Evolutionary conservation across 2,888 invertebrate genomes (phyloP).

Genomic region (Prenolepis imparis): DNA sequence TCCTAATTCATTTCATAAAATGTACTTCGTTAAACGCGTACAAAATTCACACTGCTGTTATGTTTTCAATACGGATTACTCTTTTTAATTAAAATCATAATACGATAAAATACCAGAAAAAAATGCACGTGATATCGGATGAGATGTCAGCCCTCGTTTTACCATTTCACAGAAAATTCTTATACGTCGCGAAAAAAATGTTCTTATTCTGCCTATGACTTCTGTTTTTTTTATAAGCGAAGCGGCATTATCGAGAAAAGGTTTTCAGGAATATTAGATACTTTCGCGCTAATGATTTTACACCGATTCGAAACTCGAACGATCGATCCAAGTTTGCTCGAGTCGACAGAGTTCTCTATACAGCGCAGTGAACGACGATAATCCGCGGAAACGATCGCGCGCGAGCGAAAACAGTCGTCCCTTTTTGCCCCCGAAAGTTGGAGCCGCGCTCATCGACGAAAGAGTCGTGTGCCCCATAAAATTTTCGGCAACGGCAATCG

Average conservation of each 20-base stretch:
- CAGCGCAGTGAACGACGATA: constrained; percentile 4
- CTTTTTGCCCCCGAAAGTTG: constrained; percentile 54
- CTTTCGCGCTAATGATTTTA: constrained; percentile 28
- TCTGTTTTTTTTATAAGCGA: constrained; percentile 16
- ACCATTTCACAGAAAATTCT: not conserved
- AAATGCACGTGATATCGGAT: not conserved
- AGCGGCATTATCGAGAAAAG: constrained; percentile 31
- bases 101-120: constrained; percentile 6
- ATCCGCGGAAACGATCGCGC: constrained; percentile 34
- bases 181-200: not conserved
- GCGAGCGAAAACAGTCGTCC: constrained; percentile 21
- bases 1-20: not conserved
- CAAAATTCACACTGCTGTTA: not conserved
- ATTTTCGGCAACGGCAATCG: constrained; percentile 83
- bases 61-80: not conserved
- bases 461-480: constrained; percentile 82
- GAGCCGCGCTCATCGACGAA: constrained; percentile 70
- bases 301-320: not conserved
- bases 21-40: not conserved
- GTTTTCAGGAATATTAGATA: not conserved
- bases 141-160: not conserved
- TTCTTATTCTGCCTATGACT: not conserved
- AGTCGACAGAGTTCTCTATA: constrained; percentile 7
- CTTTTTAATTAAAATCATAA: constrained; percentile 10
- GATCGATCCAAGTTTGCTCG: constrained; percentile 24